Evolutionary conservation across 92 coral and sea anemone genomes (phyloP), one percentile per base, ranked within the genome.

Genomic region (Actinernus sp.): DNA sequence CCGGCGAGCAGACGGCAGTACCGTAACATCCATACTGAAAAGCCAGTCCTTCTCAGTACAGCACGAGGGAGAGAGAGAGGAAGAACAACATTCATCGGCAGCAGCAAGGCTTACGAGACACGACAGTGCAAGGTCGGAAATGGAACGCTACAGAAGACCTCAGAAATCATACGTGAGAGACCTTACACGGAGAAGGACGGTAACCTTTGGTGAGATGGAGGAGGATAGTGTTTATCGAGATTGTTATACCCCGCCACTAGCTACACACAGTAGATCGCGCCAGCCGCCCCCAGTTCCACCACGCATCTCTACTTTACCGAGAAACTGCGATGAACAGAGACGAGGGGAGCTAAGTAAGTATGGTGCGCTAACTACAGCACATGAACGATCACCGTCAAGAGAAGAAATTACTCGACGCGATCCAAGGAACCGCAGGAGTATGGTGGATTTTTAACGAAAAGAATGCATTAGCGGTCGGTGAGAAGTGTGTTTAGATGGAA

Each of bases 191-290:
- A 74, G 97, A 2, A 67, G 85, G 41, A 90, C 97, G 13, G 97
- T 90, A n/a, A 90, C 97, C 28, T 90, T 90, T 62, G 97, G 97
- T 2, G 87, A 79, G 19, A 85, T 36, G 14, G 97, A 76, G 27
- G 55, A 57, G 18, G 76, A 56, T 30, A 43, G 55, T 12, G 23
- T 28, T 40, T 65, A 40, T 28, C 53, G 57, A 17, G 32, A 41
- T 23, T 43, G 33, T 19, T 8, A 45, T 8, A 45, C 17, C 19
- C 11, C 10, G 11, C 5, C 22, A 23, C 11, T 4, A 6, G 8
- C 21, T 7, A 8, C 52, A 23, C 10, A 23, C 11, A 8, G 17
- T 9, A 8, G 19, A 6, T 11, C 70, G 28, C 27, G 20, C 41
- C 24, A 17, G 27, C 56, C 31, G 0, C 70, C 70, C 0, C 70